Evolutionary conservation across 2,888 invertebrate genomes (phyloP).

Genomic region (Scaptomyza cyrtandrae): DNA sequence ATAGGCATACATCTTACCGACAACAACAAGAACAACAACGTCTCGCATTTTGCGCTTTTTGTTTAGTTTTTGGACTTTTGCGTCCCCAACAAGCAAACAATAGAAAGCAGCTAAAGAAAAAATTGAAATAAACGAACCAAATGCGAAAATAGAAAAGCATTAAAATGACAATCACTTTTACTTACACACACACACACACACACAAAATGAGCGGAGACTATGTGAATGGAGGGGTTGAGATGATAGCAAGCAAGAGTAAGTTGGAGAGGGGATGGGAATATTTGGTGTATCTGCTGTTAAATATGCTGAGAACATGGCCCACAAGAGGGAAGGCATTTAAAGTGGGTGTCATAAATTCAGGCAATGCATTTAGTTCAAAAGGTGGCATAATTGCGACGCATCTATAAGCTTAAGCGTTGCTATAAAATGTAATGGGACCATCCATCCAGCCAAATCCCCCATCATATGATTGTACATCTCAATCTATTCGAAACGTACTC

Average conservation of each 20-base stretch:
- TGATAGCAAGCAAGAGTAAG: neutral
- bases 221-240: neutral
- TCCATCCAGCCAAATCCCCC: slow-evolving; percentile 26
- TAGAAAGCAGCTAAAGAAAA: slow-evolving; percentile 23
- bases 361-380: slow-evolving; percentile 55
- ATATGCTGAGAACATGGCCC: slow-evolving; percentile 56
- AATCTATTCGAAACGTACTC: slow-evolving; percentile 1
- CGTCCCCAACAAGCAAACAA: slow-evolving; percentile 29
- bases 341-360: slow-evolving; percentile 43
- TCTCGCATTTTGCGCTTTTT: slow-evolving; percentile 70
- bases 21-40: slow-evolving; percentile 21
- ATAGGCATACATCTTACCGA: slow-evolving; percentile 57
- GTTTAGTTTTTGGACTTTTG: slow-evolving; percentile 76
- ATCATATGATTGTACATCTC: slow-evolving; percentile 12
- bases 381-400: slow-evolving; percentile 69
- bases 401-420: slow-evolving; percentile 59
- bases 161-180: slow-evolving; percentile 80
- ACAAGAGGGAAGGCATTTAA: slow-evolving; percentile 6
- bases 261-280: neutral
- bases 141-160: slow-evolving; percentile 80
- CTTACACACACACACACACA: slow-evolving; percentile 33
- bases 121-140: slow-evolving; percentile 67
- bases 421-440: slow-evolving; percentile 56
- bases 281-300: slow-evolving; percentile 25
- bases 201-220: slow-evolving; percentile 29